These are phyloP conservation scores for Paramormyrops hopkinsi DNA, from an alignment of 2,797 vertebrate genomes.

Conservation along the genomic window DNA sequence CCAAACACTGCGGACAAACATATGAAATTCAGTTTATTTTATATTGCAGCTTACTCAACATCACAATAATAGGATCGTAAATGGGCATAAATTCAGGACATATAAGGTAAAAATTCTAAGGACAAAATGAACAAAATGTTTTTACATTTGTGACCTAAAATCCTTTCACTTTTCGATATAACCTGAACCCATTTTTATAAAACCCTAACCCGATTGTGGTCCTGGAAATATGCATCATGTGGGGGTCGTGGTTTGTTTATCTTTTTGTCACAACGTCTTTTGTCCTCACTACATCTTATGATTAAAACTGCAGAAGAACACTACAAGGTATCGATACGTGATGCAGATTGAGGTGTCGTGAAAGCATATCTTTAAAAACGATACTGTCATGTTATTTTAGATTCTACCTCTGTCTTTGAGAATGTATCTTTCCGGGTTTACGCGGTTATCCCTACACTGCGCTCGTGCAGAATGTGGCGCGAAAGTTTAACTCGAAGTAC, in stretches of 20 bases:
- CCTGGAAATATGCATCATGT: neutral
- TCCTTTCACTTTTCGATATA: neutral
- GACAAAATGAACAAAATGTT: neutral
- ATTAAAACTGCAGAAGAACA: neutral
- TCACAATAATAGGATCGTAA: neutral
- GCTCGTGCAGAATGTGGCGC: conserved; percentile 3
- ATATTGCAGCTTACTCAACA: neutral
- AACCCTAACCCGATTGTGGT: neutral
- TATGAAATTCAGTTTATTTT: neutral
- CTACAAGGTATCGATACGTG: neutral
- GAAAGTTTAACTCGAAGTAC: neutral
- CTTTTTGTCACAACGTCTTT: neutral
- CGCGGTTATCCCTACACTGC: neutral
- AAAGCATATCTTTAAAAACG: neutral
- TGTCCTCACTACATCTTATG: neutral
- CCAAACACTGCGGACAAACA: neutral
- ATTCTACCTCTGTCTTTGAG: neutral
- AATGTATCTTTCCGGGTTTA: conserved; percentile 5
- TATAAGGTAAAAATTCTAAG: neutral
- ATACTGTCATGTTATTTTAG: neutral
- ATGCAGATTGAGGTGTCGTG: neutral
- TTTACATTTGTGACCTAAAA: neutral
- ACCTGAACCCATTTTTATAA: neutral
- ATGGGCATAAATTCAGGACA: neutral
- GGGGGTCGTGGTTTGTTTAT: neutral